Evolutionary conservation across 2,797 vertebrate genomes (phyloP).

Genomic region (Hypotaenidia okinawae): DNA sequence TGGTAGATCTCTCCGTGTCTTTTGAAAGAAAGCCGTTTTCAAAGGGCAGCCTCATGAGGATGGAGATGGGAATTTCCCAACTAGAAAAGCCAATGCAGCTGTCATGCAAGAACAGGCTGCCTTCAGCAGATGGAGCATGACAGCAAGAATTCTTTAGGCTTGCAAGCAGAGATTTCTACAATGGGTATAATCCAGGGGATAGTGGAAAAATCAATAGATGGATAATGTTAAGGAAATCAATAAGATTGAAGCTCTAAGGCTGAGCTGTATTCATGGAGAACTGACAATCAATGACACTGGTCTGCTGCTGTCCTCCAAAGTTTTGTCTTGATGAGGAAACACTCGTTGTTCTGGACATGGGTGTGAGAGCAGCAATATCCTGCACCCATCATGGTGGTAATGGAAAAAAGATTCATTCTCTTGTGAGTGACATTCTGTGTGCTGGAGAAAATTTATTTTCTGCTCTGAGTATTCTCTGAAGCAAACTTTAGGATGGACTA

Average conservation of each 20-base stretch:
- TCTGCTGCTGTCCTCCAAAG: background rate
- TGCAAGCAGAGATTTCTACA: background rate
- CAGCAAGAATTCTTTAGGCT: background rate
- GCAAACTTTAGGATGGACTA: background rate
- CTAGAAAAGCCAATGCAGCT: conserved; percentile 4
- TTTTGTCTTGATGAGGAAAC: background rate
- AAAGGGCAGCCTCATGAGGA: background rate
- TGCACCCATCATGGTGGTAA: background rate
- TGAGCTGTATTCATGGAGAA: background rate
- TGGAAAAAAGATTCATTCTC: background rate
- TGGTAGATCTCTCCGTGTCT: background rate
- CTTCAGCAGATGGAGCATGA: conserved; percentile 12
- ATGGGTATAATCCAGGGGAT: background rate
- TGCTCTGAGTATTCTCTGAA: background rate
- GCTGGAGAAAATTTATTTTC: background rate
- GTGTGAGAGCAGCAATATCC: background rate
- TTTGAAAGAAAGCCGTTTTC: background rate
- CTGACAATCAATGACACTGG: background rate
- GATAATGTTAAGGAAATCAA: background rate
- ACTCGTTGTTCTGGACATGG: accelerated
- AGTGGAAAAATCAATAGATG: background rate
- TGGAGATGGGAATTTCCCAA: conserved; percentile 10
- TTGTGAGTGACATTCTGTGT: background rate
- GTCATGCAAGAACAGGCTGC: conserved; percentile 5
- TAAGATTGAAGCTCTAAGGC: background rate